phyloP scores from a whole-genome alignment of 2,797 vertebrate species.

The Amblyraja radiata region DNA sequence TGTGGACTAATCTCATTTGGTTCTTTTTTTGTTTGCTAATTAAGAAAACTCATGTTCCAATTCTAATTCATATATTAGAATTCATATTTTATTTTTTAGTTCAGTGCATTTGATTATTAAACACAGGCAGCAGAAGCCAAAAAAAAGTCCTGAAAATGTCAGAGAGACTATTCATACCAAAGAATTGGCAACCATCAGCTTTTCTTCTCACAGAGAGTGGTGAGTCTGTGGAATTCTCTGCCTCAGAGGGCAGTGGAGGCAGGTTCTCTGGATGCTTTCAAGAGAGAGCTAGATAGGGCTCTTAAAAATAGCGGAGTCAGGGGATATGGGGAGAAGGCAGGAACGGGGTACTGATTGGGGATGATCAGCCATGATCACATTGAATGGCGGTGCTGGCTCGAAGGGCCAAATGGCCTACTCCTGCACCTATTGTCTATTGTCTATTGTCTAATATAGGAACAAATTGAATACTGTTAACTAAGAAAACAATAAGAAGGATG shows the following conservation, averaged over 20 bases:
- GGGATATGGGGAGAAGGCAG: too few species aligned
- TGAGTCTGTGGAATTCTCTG: too few species aligned
- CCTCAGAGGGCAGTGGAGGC: too few species aligned
- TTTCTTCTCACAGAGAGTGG: too few species aligned
- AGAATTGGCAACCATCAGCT: background rate
- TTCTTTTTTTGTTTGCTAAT: background rate
- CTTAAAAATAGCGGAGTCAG: too few species aligned
- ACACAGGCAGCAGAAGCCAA: background rate
- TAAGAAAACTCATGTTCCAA: background rate
- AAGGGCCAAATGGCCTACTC: too few species aligned
- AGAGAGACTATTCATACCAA: background rate
- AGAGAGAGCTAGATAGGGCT: too few species aligned
- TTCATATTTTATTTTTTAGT: background rate
- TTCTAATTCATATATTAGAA: background rate
- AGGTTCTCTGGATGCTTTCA: too few species aligned
- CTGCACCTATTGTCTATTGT: too few species aligned
- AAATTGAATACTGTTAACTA: background rate
- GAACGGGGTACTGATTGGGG: too few species aligned
- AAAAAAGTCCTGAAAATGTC: background rate
- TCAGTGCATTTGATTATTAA: background rate
- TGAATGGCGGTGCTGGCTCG: too few species aligned
- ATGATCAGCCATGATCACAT: too few species aligned
- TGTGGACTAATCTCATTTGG: background rate
- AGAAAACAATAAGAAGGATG: background rate
- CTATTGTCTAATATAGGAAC: background rate